phyloP scores from a whole-genome alignment of 2,888 invertebrate species.

The Thera britannica region DNA sequence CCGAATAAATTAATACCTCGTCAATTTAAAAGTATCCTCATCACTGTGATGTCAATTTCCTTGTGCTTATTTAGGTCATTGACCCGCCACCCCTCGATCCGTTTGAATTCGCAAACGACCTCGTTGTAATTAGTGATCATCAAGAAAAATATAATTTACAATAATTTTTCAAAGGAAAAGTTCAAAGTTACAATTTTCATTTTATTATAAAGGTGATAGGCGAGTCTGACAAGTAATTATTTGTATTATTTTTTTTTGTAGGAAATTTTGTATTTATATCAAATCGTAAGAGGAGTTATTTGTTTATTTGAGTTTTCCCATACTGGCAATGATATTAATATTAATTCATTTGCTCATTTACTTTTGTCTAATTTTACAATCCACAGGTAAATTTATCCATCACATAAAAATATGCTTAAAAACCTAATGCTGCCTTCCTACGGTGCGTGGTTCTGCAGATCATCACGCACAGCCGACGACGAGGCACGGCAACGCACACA shows the following conservation, averaged over 20 bases:
- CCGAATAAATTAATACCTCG: constrained; percentile 30
- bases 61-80: constrained; percentile 61
- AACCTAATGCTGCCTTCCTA: too few relatives aligned
- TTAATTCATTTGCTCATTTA: too few relatives aligned
- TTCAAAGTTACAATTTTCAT: constrained; percentile 36
- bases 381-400: too few relatives aligned
- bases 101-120: constrained; percentile 63
- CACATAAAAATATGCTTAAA: too few relatives aligned
- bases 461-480: too few relatives aligned
- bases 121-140: constrained; percentile 77
- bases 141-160: constrained; percentile 61
- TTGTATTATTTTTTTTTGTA: constrained; percentile 37
- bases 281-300: constrained; percentile 1
- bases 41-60: constrained; percentile 49
- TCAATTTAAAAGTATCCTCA: constrained; percentile 39
- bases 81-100: constrained; percentile 62
- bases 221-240: constrained; percentile 33
- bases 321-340: too few relatives aligned
- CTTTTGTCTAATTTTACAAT: too few relatives aligned
- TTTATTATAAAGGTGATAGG: constrained; percentile 18
- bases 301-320: background rate
- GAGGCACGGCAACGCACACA: too few relatives aligned
- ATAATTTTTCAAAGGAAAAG: constrained; percentile 63
- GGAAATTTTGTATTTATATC: constrained; percentile 33
- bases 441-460: too few relatives aligned